Base-by-base conservation (phyloP, 92 coral and sea anemone species). In the Zoanthus solanderi region DNA sequence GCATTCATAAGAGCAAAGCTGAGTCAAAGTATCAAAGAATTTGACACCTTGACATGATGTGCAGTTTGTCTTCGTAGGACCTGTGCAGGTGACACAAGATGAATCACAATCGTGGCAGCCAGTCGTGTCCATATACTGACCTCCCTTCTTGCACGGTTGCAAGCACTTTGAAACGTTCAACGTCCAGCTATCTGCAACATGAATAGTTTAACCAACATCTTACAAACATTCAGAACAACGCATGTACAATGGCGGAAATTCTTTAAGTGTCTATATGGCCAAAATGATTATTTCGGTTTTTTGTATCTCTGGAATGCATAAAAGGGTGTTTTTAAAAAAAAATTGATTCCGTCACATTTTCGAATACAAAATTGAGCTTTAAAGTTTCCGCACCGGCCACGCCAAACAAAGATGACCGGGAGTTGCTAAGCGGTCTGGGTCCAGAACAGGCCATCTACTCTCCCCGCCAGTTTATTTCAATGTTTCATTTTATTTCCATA, bases 31-130 rank as follows among this genome's bases (percentile, higher is more conserved):
- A 48, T 95, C 94, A 2, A 92, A 88, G 79, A 97, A 97, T 75
- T 95, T 97, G 15, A 95, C 95, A 46, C 95, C 99, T 78, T 93
- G 92, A 48, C 99, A 97, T 77, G 95, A 87, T 1, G 92, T 94
- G 79, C 99, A 97, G 90, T 94, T 90, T 82, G 84, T 84, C 32
- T 87, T 82, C 16, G 90, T 87, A 52, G 96, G 92, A 37, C 99
- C 99, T 18, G 79, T 87, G 88, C 99, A 97, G 8, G 90, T 61
- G 5, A 80, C 87, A 65, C 99, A 97, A 2, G 95, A 90, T 18
- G 93, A 58, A 79, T 94, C 92, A 58, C 99, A 97, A n/a, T 90
- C 84, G 63, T 76, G 89, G 72, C 99, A 96, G 15, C 90, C 91
- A 14, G 71, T 75, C 34, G 83, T 85, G 58, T 78, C 60, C 69